A percentile compares a stretch with the other conserved stretches of the same genome.
Conservation (phyloP, 2,888 invertebrate species). For the Cosmia trapezina region DNA sequence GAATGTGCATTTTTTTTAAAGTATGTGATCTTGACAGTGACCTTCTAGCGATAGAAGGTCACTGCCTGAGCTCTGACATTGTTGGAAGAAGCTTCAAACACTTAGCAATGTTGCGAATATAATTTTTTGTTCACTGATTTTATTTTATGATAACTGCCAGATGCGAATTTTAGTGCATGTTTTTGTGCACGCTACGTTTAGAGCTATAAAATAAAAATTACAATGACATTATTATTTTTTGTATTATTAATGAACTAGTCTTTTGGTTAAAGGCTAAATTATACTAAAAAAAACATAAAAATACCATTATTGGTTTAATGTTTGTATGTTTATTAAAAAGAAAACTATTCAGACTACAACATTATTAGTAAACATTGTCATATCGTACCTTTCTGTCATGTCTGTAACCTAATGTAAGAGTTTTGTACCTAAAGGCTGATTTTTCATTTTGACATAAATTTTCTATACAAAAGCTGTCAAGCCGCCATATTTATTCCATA, state of each 20-base stretch:
- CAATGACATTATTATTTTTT: neutral
- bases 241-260: neutral
- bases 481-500: no score
- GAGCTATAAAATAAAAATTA: neutral
- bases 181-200: constrained; percentile 1
- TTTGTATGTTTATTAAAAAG: neutral
- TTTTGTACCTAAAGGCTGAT: neutral
- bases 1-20: neutral
- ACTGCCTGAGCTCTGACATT: neutral
- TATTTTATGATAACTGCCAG: constrained; percentile 25
- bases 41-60: constrained; percentile 11
- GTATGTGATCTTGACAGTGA: neutral
- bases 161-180: constrained; percentile 44
- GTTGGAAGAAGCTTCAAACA: constrained; percentile 14
- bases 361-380: neutral
- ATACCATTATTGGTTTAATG: neutral
- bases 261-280: no score
- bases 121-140: neutral
- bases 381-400: no score
- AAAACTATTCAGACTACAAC: neutral
- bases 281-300: neutral
- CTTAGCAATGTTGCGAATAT: constrained; percentile 43
- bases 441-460: no score
- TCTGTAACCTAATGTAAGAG: neutral
- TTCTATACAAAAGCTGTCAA: no score